These are phyloP conservation scores for Cossypha heuglini DNA, from an alignment of 2,797 vertebrate species.

Conservation along the genomic window DNA sequence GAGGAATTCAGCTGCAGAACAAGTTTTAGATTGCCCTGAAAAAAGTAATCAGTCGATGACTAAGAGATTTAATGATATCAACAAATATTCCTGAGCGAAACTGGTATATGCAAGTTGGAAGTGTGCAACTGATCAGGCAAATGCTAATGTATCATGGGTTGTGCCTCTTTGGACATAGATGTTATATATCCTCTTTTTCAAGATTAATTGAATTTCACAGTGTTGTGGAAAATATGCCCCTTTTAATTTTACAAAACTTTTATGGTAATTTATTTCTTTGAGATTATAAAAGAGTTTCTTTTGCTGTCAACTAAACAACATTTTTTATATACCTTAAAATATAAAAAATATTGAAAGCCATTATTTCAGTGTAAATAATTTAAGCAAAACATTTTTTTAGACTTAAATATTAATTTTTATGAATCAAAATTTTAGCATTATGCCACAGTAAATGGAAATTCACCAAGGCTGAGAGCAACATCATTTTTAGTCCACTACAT, in stretches of 20 bases:
- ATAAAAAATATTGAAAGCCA: background rate
- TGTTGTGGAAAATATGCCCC: background rate
- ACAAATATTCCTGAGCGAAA: background rate
- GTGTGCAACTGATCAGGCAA: background rate
- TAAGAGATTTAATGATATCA: background rate
- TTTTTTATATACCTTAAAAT: background rate
- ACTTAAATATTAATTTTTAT: background rate
- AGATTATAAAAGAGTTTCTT: background rate
- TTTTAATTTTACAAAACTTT: background rate
- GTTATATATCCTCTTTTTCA: background rate
- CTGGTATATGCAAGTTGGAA: background rate
- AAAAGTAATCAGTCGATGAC: background rate
- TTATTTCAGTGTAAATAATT: background rate
- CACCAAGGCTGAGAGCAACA: background rate
- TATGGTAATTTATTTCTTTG: background rate
- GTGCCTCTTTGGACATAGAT: background rate
- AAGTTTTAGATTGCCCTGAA: background rate
- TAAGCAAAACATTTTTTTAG: background rate
- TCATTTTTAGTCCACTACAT: background rate
- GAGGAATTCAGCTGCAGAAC: background rate
- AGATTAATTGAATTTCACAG: background rate
- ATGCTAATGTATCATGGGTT: background rate
- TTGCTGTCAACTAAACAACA: background rate
- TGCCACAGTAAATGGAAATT: background rate
- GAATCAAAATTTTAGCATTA: background rate